A percentile compares a stretch with the other conserved stretches of the same genome.
Evolutionary conservation across 2,113 vertebrate genomes (phyloP).

Genomic region (Hippocampus guttulatus): DNA sequence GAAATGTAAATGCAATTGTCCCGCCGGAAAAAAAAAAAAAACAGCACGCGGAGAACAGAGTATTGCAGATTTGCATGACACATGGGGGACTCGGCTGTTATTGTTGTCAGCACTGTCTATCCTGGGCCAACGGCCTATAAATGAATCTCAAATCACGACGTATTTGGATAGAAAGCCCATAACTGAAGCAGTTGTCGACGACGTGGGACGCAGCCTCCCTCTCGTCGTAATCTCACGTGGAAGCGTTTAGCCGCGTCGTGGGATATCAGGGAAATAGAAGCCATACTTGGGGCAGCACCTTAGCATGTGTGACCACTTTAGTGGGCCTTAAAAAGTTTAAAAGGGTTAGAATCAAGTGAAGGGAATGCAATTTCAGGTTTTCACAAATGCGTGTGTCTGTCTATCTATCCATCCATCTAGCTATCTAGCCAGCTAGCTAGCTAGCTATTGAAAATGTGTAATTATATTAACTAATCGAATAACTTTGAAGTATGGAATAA

Average conservation of each 20-base stretch:
- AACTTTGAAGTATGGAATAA: neutral
- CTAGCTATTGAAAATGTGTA: neutral
- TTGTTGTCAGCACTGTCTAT: slow-evolving; percentile 15
- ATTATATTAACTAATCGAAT: neutral
- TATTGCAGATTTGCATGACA: slow-evolving; percentile 48
- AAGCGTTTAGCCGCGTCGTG: slow-evolving; percentile 56
- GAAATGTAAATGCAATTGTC: slow-evolving; percentile 61
- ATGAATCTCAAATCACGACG: slow-evolving; percentile 13
- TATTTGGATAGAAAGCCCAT: neutral
- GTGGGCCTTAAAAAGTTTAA: slow-evolving; percentile 1
- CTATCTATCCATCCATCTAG: too few species aligned
- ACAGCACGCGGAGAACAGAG: slow-evolving; percentile 25
- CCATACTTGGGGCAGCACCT: slow-evolving; percentile 51
- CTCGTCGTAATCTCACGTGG: slow-evolving; percentile 47
- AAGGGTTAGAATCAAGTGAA: neutral
- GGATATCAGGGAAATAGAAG: slow-evolving; percentile 65
- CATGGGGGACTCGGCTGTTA: slow-evolving; percentile 12
- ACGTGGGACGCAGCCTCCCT: slow-evolving; percentile 17
- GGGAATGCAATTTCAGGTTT: neutral
- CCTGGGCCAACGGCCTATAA: slow-evolving; percentile 18
- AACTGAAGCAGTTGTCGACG: slow-evolving; percentile 17
- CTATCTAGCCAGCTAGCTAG: too few species aligned
- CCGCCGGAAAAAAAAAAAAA: neutral
- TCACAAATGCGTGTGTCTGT: too few species aligned
- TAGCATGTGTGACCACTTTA: slow-evolving; percentile 29